Percentiles rank a stretch among this genome's conserved stretches.
phyloP scores from a whole-genome alignment of 2,797 vertebrate species.

The Pachyuromys duprasi region DNA sequence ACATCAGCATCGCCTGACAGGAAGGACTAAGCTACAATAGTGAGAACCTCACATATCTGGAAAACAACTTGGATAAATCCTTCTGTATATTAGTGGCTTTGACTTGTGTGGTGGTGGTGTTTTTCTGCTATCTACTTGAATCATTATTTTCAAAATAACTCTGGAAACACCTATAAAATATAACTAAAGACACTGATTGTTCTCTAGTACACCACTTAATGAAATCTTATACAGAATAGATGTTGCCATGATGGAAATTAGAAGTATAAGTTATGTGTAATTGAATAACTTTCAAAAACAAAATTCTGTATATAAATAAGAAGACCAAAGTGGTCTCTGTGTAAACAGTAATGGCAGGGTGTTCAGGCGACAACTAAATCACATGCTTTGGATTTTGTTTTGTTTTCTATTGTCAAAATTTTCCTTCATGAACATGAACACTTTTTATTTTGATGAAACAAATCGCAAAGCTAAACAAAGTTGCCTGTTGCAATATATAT shows the following conservation, averaged over 20 bases:
- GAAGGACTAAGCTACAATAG: background rate
- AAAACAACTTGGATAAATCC: conserved; percentile 22
- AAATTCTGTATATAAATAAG: background rate
- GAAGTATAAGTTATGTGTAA: background rate
- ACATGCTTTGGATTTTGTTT: background rate
- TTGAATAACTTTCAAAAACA: conserved; percentile 24
- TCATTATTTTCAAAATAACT: conserved; percentile 37
- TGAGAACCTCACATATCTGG: background rate
- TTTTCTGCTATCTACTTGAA: background rate
- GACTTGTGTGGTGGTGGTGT: background rate
- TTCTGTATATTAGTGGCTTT: background rate
- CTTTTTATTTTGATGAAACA: background rate
- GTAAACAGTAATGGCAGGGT: background rate
- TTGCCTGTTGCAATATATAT: background rate
- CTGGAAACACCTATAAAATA: background rate
- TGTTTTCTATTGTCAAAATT: background rate
- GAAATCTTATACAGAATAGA: background rate
- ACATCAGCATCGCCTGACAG: background rate
- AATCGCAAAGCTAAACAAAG: background rate
- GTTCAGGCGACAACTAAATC: background rate
- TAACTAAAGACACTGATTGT: background rate
- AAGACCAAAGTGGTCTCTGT: background rate
- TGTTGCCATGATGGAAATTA: background rate
- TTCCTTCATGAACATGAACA: background rate
- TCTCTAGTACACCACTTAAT: background rate